Conservation (phyloP, 2,113 vertebrate genomes). For the Cheilinus undulatus region DNA sequence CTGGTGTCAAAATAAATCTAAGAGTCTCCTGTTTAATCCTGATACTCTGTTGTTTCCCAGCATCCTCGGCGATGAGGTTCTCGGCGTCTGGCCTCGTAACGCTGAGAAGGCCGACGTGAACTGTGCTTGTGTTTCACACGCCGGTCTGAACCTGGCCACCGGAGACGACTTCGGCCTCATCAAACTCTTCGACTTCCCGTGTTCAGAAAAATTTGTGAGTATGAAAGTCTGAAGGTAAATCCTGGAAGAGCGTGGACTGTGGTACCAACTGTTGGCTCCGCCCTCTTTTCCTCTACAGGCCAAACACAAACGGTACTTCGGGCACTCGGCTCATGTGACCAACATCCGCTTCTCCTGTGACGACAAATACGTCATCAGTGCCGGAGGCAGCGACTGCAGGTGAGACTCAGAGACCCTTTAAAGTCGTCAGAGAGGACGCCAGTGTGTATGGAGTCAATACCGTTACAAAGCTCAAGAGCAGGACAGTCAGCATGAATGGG, state of each 20-base stretch:
- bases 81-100: constrained; percentile 95
- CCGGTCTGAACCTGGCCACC: constrained; percentile 91
- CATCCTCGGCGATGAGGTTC: constrained; percentile 93
- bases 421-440: too few relatives aligned
- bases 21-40: too few relatives aligned
- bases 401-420: constrained; percentile 64
- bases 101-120: constrained; percentile 95
- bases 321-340: constrained; percentile 95
- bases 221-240: neutral
- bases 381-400: constrained; percentile 96
- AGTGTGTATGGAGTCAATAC: too few relatives aligned
- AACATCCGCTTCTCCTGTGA: constrained; percentile 95
- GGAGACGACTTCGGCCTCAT: constrained; percentile 97
- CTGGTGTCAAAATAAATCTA: too few relatives aligned
- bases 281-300: constrained; percentile 79
- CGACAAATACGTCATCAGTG: constrained; percentile 93
- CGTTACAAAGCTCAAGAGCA: too few relatives aligned
- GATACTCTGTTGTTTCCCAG: constrained; percentile 68
- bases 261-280: neutral
- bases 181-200: constrained; percentile 98
- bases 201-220: constrained; percentile 92
- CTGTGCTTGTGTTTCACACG: constrained; percentile 93
- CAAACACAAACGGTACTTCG: constrained; percentile 97
- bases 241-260: too few relatives aligned
- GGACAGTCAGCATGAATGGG: too few relatives aligned